Conservation (phyloP, 2,113 vertebrate genomes). For the Tympanuchus pallidicinctus region DNA sequence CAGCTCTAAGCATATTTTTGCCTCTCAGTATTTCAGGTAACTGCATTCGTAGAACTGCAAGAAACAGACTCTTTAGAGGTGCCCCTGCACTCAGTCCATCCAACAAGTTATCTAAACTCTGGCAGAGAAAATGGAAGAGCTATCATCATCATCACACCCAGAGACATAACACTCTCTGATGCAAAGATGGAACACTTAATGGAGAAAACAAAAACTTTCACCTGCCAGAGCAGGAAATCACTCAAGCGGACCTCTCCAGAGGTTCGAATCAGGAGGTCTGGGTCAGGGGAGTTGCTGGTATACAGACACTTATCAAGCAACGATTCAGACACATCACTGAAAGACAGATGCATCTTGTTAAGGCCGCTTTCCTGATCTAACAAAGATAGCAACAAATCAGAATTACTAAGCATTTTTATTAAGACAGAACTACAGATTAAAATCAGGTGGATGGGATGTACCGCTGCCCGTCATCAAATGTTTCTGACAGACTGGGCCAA, state of each 20-base stretch:
- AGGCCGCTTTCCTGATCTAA: neutral
- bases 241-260: constrained; percentile 97
- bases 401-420: neutral
- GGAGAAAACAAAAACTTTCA: constrained; percentile 63
- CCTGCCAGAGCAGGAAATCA: constrained; percentile 99
- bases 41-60: neutral
- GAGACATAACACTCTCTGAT: neutral
- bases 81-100: neutral
- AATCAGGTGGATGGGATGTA: neutral
- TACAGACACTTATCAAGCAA: constrained; percentile 94
- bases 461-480: neutral
- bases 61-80: neutral
- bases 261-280: constrained; percentile 95
- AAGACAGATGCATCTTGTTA: constrained; percentile 25
- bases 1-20: neutral
- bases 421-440: neutral
- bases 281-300: constrained; percentile 92
- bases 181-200: neutral
- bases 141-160: neutral
- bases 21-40: neutral
- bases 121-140: neutral
- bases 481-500: neutral
- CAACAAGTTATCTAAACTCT: neutral
- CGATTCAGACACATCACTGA: constrained; percentile 91
- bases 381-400: neutral